Evolutionary conservation across 2,113 vertebrate species (phyloP), one percentile per base, ranked within the genome.

Genomic region (Clarias gariepinus): DNA sequence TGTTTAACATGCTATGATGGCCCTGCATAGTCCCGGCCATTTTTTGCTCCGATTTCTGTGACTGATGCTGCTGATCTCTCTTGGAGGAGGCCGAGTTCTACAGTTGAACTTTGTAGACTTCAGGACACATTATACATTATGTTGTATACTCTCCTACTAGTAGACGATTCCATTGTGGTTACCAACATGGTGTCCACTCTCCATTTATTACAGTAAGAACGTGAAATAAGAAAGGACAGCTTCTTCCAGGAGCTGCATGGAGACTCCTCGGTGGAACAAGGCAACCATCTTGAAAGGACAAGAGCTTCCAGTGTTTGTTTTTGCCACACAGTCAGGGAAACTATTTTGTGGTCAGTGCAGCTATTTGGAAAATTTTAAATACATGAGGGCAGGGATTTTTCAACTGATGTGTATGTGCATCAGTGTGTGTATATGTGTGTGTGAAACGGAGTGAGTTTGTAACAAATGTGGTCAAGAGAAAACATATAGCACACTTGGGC

Each of bases 291-390:
- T 87, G 87, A 85, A 91, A 87, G 86, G 85, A 68, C 83, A 88
- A 93, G 91, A 93, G 92, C 90, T 92, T 93, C 89, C 88, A 88
- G 89, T 92, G 87, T 89, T 89, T 87, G 74, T 83, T 85, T 92
- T 88, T 52, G 91, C 95, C 94, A 91, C 94, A 94, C 91, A 93
- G 93, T 91, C 92, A 93, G 93, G 93, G 93, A 92, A 95, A 93
- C 91, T 92, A 92, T 95, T 94, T 86, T 94, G 95, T 94, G 95
- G 94, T 94, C 76, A 60, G 88, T 88, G 87, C 90, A 94, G 91
- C 90, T 94, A 95, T 95, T 94, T 92, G 81, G 93, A 95, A 94
- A 93, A 95, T 95, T 94, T 94, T 90, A 90, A 91, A 92, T 91
- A 94, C 73, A 76, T 87, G 94, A 92, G 92, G 90, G 92, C 91